Conservation (phyloP, 2,113 vertebrate species). For the Athene cunicularia region DNA sequence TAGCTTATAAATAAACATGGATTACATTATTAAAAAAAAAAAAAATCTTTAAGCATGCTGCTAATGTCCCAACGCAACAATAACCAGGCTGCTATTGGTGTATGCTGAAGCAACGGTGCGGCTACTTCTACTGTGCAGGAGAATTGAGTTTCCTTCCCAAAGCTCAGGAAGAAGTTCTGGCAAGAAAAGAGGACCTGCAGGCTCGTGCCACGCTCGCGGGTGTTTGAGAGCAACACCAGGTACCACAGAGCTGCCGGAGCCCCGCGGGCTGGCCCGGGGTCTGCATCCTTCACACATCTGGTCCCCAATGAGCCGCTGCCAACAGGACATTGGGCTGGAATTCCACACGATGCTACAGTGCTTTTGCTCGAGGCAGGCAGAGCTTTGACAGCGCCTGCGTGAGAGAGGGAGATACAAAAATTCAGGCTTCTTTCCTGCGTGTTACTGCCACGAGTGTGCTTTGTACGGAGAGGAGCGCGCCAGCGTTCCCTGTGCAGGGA, state of each 20-base stretch:
- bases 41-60: neutral
- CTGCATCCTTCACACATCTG: rapidly evolving
- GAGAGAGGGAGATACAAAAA: neutral
- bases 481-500: neutral
- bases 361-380: neutral
- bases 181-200: rapidly evolving
- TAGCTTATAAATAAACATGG: conserved; percentile 18
- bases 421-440: neutral
- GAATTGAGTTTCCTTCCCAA: neutral
- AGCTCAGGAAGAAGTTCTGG: neutral
- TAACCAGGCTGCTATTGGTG: neutral
- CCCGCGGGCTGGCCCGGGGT: neutral
- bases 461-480: rapidly evolving
- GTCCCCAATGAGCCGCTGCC: rapidly evolving
- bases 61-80: rapidly evolving
- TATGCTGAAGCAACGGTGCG: rapidly evolving
- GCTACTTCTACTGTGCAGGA: rapidly evolving
- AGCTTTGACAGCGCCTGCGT: neutral
- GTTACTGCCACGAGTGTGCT: rapidly evolving
- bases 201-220: neutral
- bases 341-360: rapidly evolving
- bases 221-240: neutral
- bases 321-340: neutral
- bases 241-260: neutral
- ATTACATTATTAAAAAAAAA: neutral